These are phyloP conservation scores for Bombus polaris DNA, from an alignment of 1,140 invertebrate species.

Conservation along the genomic window DNA sequence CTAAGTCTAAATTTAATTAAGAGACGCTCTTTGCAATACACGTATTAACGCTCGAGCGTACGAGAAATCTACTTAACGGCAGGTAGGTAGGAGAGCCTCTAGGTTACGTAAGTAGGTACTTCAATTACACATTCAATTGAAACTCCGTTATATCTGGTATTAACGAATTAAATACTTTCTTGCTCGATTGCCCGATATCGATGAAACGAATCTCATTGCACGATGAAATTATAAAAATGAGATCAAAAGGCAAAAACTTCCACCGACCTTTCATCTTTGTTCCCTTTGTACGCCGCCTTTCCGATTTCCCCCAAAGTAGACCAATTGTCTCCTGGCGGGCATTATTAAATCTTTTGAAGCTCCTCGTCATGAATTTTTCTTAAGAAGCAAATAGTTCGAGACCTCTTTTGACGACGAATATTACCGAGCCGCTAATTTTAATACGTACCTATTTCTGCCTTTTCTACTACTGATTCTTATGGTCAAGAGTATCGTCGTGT, in stretches of 20 bases:
- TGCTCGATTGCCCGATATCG: slow-evolving; percentile 4
- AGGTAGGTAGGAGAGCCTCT: not conserved
- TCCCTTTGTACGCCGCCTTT: slow-evolving; percentile 3
- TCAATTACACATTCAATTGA: slow-evolving; percentile 16
- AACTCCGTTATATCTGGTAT: not conserved
- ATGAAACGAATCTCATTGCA: not conserved
- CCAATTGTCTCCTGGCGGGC: slow-evolving; percentile 53
- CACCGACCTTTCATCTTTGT: slow-evolving; percentile 17
- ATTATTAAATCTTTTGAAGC: slow-evolving; percentile 61
- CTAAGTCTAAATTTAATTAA: slow-evolving; percentile 42
- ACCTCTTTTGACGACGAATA: slow-evolving; percentile 11
- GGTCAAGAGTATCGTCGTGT: too few species aligned
- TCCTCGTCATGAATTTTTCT: slow-evolving; percentile 46
- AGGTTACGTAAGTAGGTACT: not conserved
- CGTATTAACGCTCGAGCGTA: slow-evolving; percentile 6
- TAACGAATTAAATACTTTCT: slow-evolving; percentile 1
- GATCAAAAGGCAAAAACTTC: not conserved
- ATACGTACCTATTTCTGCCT: not conserved
- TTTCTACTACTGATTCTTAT: not conserved
- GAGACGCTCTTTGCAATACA: slow-evolving; percentile 13
- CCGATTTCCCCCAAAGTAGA: slow-evolving; percentile 48
- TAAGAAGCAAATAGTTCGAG: slow-evolving; percentile 23
- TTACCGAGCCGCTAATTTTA: slow-evolving; percentile 3
- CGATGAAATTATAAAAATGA: slow-evolving; percentile 24
- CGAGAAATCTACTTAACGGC: slow-evolving; percentile 33